Base-by-base conservation (phyloP, 1,140 invertebrate genomes). In the Agrypnia vestita region DNA sequence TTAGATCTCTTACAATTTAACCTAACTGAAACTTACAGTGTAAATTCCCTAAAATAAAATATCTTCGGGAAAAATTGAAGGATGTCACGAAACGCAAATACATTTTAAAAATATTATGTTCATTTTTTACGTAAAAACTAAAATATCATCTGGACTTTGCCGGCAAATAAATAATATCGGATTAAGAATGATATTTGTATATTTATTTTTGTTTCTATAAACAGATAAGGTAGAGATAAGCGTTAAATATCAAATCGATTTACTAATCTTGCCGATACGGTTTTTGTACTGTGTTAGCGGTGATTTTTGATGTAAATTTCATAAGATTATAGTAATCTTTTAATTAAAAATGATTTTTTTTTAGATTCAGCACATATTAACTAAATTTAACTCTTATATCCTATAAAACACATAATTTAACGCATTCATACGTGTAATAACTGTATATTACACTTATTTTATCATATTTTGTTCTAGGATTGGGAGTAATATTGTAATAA, bases 291-390 rank as follows among this genome's bases (percentile, higher is more conserved):
- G n/a, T 62, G 0, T 62, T 10, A 21, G 15, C 47, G 9, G 13
- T 19, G 67, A 71, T 71, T 71, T 51, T 49, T 12, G 25, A 71
- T 71, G 17, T 8, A 62, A 62, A 35, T 25, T 7, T 62, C 13
- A 25, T 25, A 62, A 25, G 11, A 19, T 62, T 35, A 51, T 15
- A 6, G 8, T 51, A 51, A 51, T 51, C n/a, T 51, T n/a, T n/a
- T n/a, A n/a, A n/a, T n/a, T n/a, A n/a, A n/a, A n/a, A n/a, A n/a
- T n/a, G n/a, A n/a, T n/a, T n/a, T n/a, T 61, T 61, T 6, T 19
- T 61, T 61, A 25, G 4, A 61, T 15, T 17, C 56, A 61, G 10
- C 3, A 19, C 17, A 4, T 19, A 19, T 19, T 11, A 19, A 6
- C 17, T 3, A 17, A 61, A 61, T 61, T 19, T 61, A 17, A 19